Evolutionary conservation across 2,797 vertebrate genomes (phyloP).

Genomic region (Manis crassicaudata): DNA sequence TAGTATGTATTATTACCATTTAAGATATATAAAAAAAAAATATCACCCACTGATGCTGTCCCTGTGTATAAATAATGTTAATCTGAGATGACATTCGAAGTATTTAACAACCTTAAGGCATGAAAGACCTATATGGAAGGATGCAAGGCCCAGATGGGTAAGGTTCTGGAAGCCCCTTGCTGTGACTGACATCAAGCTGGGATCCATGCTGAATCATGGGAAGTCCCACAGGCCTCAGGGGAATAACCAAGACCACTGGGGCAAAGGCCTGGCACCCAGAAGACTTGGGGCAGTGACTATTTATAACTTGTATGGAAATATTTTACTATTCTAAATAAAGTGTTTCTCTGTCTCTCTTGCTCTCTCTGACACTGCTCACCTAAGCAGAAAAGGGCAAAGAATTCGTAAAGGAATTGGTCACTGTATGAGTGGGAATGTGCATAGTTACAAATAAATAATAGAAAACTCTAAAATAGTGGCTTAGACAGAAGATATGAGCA

Average conservation of each 20-base stretch:
- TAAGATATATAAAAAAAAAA: constrained; percentile 12
- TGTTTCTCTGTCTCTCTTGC: not conserved
- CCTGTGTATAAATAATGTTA: not conserved
- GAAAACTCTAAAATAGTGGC: not conserved
- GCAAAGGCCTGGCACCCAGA: not conserved
- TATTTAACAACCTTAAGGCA: not conserved
- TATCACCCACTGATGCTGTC: not conserved
- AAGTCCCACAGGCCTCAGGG: not conserved
- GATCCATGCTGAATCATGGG: no score
- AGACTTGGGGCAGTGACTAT: not conserved
- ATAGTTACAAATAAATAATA: not conserved
- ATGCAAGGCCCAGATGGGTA: not conserved
- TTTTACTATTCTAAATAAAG: constrained; percentile 38
- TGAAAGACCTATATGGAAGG: not conserved
- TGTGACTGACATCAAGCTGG: not conserved
- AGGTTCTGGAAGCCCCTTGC: not conserved
- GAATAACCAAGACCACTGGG: not conserved
- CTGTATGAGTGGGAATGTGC: not conserved
- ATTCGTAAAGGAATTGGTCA: not conserved
- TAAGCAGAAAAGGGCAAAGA: not conserved
- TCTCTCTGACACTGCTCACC: not conserved
- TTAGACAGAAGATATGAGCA: not conserved
- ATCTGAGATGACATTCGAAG: not conserved
- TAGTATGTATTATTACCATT: not conserved
- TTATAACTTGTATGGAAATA: not conserved